phyloP scores from a whole-genome alignment of 1,140 invertebrate species.

The Protaetia brevitarsis region DNA sequence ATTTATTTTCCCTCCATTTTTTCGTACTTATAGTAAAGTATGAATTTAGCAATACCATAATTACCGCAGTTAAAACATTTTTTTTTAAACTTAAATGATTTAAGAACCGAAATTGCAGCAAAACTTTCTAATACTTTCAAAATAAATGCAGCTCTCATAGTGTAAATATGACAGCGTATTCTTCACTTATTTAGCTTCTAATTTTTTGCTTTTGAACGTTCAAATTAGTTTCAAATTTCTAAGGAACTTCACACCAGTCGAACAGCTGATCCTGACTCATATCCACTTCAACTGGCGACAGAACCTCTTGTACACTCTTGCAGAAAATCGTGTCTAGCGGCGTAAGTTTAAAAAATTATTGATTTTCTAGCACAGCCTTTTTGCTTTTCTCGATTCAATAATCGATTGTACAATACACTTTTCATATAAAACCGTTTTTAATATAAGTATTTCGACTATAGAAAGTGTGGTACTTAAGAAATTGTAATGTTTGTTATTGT shows the following conservation, averaged over 20 bases:
- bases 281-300: background rate
- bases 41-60: background rate
- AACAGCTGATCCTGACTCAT: conserved; percentile 3
- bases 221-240: background rate
- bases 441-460: background rate
- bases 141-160: background rate
- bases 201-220: background rate
- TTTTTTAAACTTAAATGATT: too few relatives aligned
- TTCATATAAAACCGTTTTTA: too few relatives aligned
- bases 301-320: background rate
- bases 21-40: background rate
- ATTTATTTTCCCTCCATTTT: too few relatives aligned
- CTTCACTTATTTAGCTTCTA: background rate
- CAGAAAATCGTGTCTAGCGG: background rate
- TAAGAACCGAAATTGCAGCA: too few relatives aligned
- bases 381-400: too few relatives aligned
- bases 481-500: too few relatives aligned
- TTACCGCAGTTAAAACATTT: too few relatives aligned
- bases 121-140: background rate
- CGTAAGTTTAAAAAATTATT: conserved; percentile 7
- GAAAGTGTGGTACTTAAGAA: too few relatives aligned
- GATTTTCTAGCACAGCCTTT: background rate
- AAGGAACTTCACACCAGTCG: background rate
- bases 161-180: background rate
- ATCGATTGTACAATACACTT: background rate